Base-by-base conservation (phyloP, 2,888 invertebrate genomes). In the Tricholauxania praeusta region DNA sequence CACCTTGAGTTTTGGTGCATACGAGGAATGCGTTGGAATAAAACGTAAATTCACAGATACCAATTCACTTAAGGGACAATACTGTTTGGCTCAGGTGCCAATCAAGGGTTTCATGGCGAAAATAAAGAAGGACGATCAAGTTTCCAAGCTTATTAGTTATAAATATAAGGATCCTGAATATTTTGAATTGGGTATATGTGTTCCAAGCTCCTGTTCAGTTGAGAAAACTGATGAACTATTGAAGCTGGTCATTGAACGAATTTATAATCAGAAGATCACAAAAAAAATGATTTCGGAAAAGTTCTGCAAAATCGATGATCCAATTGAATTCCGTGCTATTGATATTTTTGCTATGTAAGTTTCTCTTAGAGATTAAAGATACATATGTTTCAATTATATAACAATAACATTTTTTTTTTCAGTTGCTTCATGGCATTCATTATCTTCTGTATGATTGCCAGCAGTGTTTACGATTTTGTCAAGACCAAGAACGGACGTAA, bases 21-120 rank as follows among this genome's bases (percentile, higher is more conserved):
- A 84, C 75, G 89, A 89, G 76, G 85, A 89, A 78, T 89, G 89
- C 72, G 79, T 89, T 60, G 81, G 81, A 2, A 83, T 88, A 5
- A 73, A 79, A 0, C 77, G 77, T 8, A 47, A 75, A 65, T 67
- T 80, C n/a, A 76, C 79, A 10, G 79, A 79, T 7, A 79, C 79
- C 15, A 78, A 81, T 22, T 78, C 74, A 15, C 78, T 89, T 10
- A 80, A 80, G 15, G 88, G 88, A 52, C 86, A 88, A 78, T 88
- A 89, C 72, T 89, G 89, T 72, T 75, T 88, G 67, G 77, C 85
- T 5, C 79, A 74, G 1, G 72, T 87, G 17, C 85, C 86, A 12
- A 80, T 86, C 12, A 82, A 82, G 14, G 53, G 78, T 14, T 82
- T 79, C 67, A 80, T 80, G 39, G 64, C 47, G 1, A 72, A 78